Conservation (phyloP, 2,888 invertebrate species). For the Agonum fuliginosum region DNA sequence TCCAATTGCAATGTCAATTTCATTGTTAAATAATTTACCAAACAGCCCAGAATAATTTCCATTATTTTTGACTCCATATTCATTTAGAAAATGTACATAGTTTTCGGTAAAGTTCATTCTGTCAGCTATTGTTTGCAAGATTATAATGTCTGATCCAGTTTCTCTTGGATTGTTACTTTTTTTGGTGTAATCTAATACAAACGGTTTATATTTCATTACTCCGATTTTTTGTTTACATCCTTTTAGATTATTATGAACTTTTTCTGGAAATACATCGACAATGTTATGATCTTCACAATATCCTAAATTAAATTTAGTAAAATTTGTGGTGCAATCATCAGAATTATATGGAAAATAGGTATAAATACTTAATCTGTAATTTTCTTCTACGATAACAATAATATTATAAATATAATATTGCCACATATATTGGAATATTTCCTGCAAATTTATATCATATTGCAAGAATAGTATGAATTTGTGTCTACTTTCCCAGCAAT, state of each 20-base stretch:
- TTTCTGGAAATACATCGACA: background rate
- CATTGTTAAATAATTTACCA: background rate
- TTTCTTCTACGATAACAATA: background rate
- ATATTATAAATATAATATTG: constrained; percentile 2
- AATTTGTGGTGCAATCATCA: background rate
- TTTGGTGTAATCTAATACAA: background rate
- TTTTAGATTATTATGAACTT: background rate
- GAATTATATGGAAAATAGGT: background rate
- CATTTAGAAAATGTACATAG: background rate
- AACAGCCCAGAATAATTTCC: background rate
- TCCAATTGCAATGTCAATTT: background rate
- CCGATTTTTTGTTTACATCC: background rate
- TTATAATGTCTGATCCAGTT: background rate
- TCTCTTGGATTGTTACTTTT: background rate
- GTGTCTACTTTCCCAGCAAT: background rate
- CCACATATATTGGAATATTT: background rate
- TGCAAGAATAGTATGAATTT: background rate
- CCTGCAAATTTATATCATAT: background rate
- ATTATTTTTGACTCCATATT: background rate
- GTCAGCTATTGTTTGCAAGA: background rate
- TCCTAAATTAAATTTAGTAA: background rate
- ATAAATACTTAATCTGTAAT: background rate
- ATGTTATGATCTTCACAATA: background rate
- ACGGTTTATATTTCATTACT: background rate
- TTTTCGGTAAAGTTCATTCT: background rate